Base-by-base conservation (phyloP, 2,888 invertebrate species). In the Zele albiditarsus region DNA sequence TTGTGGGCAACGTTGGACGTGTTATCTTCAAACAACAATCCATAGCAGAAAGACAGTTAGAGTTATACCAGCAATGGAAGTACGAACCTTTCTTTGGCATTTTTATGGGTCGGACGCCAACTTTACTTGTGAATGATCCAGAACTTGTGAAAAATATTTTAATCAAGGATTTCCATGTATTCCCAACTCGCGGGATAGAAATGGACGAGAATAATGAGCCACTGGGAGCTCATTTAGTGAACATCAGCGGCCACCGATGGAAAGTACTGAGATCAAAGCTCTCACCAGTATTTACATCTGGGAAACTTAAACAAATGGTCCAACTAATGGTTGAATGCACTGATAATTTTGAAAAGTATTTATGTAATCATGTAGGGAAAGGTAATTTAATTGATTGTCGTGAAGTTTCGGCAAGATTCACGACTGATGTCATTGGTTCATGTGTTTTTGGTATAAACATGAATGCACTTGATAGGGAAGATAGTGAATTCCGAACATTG, bases 251-350 rank as follows among this genome's bases (percentile, higher is more conserved):
- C 1, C 86, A 89, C 2, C 81, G 86, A 69, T 91, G 91, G 91
- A 91, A 90, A 75, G 81, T 82, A 4, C 84, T 87, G 2, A 85
- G 91, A 4, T 82, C 86, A 2, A 90, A 90, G 80, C 77, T 91
- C 33, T 89, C 90, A 10, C 84, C 90, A 0, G 90, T 89, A 4
- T 85, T 91, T 28, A 90, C 91, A 1, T 80, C 84, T 31, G 88
- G 86, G 70, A 89, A 90, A 76, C 91, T 88, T 71, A 91, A 91
- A 80, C 81, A 87, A 0, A 88, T 90, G 63, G 90, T 89, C 76
- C 89, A 90, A 0, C 85, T 90, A 12, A 88, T 91, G 4, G 83
- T 84, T 33, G 84, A 88, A 58, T 89, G 90, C 1, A 86, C 89
- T 49, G 76, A 84, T 8, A 84, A 84, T 60, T 78, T 91, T 80